A percentile compares a stretch with the other conserved stretches of the same genome.
Evolutionary conservation across 2,888 invertebrate genomes (phyloP).

Genomic region (Acronicta leporina): DNA sequence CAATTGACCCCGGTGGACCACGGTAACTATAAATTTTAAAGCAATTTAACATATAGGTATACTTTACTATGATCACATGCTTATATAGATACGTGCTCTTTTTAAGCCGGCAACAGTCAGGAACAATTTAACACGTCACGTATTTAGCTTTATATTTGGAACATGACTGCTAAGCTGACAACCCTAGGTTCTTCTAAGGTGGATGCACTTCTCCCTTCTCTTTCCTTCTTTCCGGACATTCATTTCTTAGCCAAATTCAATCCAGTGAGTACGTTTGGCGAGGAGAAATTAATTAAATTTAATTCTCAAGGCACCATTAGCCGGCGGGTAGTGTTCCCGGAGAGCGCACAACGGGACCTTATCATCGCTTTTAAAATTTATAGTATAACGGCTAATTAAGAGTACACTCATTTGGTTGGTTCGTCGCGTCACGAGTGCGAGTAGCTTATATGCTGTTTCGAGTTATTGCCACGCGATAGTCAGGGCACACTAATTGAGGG

Average conservation of each 20-base stretch:
- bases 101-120: constrained; percentile 1
- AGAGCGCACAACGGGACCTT: constrained; percentile 77
- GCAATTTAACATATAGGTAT: constrained; percentile 43
- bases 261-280: constrained; percentile 59
- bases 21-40: constrained; percentile 51
- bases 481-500: constrained; percentile 79
- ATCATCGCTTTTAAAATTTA: constrained; percentile 85
- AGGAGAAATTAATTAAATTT: constrained; percentile 81
- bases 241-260: constrained; percentile 41
- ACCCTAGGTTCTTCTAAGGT: constrained; percentile 15
- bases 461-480: constrained; percentile 75
- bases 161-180: constrained; percentile 2
- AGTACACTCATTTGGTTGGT: constrained; percentile 78
- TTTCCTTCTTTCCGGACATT: constrained; percentile 22
- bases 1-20: constrained; percentile 55
- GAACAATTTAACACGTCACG: not conserved
- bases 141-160: not conserved
- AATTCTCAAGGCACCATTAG: constrained; percentile 79
- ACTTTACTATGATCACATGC: constrained; percentile 26
- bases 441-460: constrained; percentile 67
- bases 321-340: constrained; percentile 60
- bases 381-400: constrained; percentile 85
- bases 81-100: constrained; percentile 15
- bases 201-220: constrained; percentile 38
- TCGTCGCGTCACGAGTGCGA: constrained; percentile 78